A percentile compares a stretch with the other conserved stretches of the same genome.
Conservation (phyloP, 2,113 vertebrate genomes). For the Upupa epops region DNA sequence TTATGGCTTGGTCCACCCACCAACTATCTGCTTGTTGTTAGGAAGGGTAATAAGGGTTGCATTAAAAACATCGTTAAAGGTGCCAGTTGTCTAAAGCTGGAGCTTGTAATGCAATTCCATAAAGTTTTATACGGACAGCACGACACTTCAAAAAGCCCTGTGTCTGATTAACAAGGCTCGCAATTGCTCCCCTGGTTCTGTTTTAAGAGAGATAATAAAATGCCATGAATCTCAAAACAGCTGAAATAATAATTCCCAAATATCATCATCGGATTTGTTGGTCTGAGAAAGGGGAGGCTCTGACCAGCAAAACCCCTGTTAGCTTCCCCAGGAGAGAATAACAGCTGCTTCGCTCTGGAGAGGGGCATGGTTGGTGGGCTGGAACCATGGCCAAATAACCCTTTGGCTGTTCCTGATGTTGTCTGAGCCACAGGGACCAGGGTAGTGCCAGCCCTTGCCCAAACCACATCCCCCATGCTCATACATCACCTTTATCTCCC, state of each 20-base stretch:
- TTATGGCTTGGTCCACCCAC: not conserved
- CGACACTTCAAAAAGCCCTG: conserved; percentile 66
- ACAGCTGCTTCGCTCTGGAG: fast-evolving
- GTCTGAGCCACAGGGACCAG: fast-evolving
- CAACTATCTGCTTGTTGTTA: conserved; percentile 50
- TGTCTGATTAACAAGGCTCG: conserved; percentile 76
- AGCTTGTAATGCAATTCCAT: conserved; percentile 72
- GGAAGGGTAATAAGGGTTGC: conserved; percentile 54
- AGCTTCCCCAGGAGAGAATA: not conserved
- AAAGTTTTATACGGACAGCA: conserved; percentile 71
- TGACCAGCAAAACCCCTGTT: not conserved
- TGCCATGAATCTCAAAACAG: conserved; percentile 43
- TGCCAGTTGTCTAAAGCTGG: conserved; percentile 68
- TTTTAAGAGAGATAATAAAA: conserved; percentile 69
- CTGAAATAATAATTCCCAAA: conserved; percentile 37
- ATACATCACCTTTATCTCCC: not conserved
- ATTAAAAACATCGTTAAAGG: conserved; percentile 65
- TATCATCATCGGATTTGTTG: not conserved
- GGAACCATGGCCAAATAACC: fast-evolving
- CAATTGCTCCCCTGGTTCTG: conserved; percentile 70
- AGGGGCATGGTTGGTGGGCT: fast-evolving
- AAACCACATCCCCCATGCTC: fast-evolving
- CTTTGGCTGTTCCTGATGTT: not conserved
- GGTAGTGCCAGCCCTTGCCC: not conserved
- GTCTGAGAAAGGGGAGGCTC: not conserved